Conservation (phyloP, 1,140 invertebrate genomes). For the Anagrus nilaparvatae region DNA sequence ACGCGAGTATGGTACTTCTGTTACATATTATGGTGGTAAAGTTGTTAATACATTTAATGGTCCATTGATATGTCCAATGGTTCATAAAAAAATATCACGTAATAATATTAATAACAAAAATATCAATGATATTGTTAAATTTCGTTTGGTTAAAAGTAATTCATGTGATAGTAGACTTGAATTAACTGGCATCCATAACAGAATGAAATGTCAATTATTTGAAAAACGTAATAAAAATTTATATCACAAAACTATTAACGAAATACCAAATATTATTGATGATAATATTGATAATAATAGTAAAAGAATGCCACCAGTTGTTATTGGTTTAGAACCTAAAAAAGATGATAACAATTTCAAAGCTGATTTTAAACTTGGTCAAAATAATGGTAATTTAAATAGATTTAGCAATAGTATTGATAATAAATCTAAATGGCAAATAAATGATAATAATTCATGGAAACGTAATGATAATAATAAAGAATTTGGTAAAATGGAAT, state of each 20-base stretch:
- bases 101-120: conserved; percentile 46
- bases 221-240: conserved; percentile 19
- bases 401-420: conserved; percentile 29
- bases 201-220: conserved; percentile 17
- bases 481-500: conserved; percentile 70
- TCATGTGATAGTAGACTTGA: conserved; percentile 74
- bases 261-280: conserved; percentile 29
- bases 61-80: conserved; percentile 50
- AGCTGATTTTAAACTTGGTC: conserved; percentile 33
- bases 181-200: conserved; percentile 49
- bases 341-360: conserved; percentile 34
- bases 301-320: conserved; percentile 34
- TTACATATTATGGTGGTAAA: conserved; percentile 78
- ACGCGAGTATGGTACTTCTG: conserved; percentile 70
- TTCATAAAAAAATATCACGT: conserved; percentile 52
- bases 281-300: conserved; percentile 20
- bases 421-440: conserved; percentile 36
- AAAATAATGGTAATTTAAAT: conserved; percentile 19
- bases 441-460: conserved; percentile 35
- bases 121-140: conserved; percentile 49
- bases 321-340: conserved; percentile 35
- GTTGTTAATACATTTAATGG: conserved; percentile 59
- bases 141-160: conserved; percentile 70
- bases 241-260: conserved; percentile 30
- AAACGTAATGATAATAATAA: conserved; percentile 28